Evolutionary conservation across 2,113 vertebrate genomes (phyloP), one percentile per base, ranked within the genome.

Genomic region (Burhinus oedicnemus): DNA sequence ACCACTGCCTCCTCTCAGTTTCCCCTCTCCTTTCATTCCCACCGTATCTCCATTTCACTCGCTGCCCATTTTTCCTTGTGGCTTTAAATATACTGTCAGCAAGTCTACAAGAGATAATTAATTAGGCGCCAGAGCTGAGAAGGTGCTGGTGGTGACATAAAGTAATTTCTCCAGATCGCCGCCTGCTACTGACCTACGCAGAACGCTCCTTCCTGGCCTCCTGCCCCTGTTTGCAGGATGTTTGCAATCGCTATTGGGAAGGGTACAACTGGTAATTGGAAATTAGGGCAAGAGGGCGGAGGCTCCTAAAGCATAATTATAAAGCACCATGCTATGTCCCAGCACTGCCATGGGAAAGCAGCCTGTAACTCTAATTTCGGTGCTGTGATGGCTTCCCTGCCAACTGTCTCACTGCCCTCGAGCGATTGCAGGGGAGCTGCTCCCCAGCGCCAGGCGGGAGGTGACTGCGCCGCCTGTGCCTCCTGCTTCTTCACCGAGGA

Each of bases 261-360:
- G 94, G 65, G 40, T 55, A 81, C 85, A 89, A 69, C 61, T 89
- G 54, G 70, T 95, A 96, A 96, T 91, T 97, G 96, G 96, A 92
- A 97, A 97, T 88, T 68, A 87, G 86, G 87, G 42, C 83, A 89
- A 79, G 82, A 97, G 96, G 98, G 97, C 1, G 96, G 93, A 76
- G 93, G 94, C 76, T 97, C 23, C 75, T 92, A 30, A 79, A 78
- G 23, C 52, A 8, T 97, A 97, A 98, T 98, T 96, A 97, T 51
- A 91, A 90, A 80, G 85, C 64, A 93, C 62, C 77, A 60, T 87
- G 86, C 40, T 70, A 54, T 74, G 94, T 55, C 82, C 92, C 86
- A 87, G 93, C 74, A 91, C 84, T 79, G 90, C 88, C 87, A 80
- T 97, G 97, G 95, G 96, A 97, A 98, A 97, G 95, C 93, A 93